Conservation (phyloP, 2,797 vertebrate genomes). For the Eidolon dupreanum region DNA sequence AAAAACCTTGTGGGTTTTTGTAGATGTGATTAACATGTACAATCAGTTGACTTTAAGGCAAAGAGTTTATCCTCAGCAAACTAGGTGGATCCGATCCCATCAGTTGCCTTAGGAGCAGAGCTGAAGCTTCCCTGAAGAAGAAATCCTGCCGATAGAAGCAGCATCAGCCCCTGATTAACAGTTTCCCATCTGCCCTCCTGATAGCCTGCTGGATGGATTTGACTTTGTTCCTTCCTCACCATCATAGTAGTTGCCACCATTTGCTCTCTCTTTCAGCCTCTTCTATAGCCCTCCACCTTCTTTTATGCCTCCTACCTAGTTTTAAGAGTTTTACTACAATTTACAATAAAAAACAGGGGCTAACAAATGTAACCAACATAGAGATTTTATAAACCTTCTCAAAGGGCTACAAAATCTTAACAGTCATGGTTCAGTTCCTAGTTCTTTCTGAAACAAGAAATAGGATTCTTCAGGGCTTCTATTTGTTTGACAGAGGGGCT, state of each 20-base stretch:
- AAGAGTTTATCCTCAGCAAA: not conserved
- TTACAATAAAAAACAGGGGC: not conserved
- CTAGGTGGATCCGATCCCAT: not conserved
- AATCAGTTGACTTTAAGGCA: not conserved
- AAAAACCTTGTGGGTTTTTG: not conserved
- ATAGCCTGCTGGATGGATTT: not conserved
- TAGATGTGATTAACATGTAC: not conserved
- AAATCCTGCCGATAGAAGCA: not conserved
- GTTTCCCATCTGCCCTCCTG: not conserved
- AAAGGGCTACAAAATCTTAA: not conserved
- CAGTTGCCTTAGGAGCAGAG: not conserved
- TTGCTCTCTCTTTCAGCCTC: not conserved
- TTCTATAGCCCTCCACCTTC: not conserved
- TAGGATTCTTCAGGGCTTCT: not conserved
- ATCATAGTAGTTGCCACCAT: not conserved
- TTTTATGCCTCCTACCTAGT: not conserved
- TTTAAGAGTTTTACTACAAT: not conserved
- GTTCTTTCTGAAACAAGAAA: not conserved
- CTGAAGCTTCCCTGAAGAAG: not conserved
- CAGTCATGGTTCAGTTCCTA: not conserved
- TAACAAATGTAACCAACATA: not conserved
- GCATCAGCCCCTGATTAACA: not conserved
- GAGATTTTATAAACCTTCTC: not conserved
- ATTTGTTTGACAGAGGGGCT: not conserved
- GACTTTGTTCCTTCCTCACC: not conserved